phyloP scores from a whole-genome alignment of 2,888 invertebrate genomes.

The Leptothorax acervorum region DNA sequence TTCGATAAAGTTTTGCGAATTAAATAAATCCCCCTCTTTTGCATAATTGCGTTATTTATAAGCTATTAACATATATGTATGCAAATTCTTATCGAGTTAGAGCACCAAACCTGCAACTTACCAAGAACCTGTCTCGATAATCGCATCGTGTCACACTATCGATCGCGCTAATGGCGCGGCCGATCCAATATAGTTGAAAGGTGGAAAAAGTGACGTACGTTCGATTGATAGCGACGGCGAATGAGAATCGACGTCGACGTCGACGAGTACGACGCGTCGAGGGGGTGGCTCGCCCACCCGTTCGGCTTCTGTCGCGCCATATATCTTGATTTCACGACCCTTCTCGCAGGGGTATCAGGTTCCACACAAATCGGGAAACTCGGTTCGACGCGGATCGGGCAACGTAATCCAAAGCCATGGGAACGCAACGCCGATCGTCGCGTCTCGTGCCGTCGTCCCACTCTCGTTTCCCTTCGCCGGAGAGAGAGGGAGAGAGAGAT shows the following conservation, averaged over 20 bases:
- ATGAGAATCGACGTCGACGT: conserved; percentile 47
- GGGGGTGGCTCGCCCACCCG: conserved; percentile 38
- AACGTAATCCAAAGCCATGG: conserved; percentile 78
- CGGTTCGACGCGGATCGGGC: conserved; percentile 65
- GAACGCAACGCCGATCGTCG: conserved; percentile 63
- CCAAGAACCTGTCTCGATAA: conserved; percentile 6
- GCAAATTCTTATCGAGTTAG: conserved; percentile 15
- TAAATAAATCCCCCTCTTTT: not conserved
- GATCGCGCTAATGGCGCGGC: conserved; percentile 25
- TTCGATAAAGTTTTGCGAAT: not conserved
- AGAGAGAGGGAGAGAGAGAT: conserved; percentile 26
- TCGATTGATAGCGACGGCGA: conserved; percentile 43
- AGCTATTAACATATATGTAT: not conserved
- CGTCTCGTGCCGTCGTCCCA: conserved; percentile 2
- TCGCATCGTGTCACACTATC: conserved; percentile 16
- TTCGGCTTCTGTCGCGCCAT: conserved; percentile 74
- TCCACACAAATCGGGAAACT: conserved; percentile 85
- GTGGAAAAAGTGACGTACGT: conserved; percentile 43
- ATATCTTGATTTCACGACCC: conserved; percentile 85
- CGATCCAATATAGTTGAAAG: conserved; percentile 50
- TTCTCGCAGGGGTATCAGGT: conserved; percentile 84
- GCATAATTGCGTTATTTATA: not conserved
- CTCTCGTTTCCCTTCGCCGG: conserved; percentile 30
- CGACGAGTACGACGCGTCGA: conserved; percentile 37
- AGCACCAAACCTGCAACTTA: not conserved